Conservation (phyloP, 2,113 vertebrate species). For the Brachyhypopomus gauderio region DNA sequence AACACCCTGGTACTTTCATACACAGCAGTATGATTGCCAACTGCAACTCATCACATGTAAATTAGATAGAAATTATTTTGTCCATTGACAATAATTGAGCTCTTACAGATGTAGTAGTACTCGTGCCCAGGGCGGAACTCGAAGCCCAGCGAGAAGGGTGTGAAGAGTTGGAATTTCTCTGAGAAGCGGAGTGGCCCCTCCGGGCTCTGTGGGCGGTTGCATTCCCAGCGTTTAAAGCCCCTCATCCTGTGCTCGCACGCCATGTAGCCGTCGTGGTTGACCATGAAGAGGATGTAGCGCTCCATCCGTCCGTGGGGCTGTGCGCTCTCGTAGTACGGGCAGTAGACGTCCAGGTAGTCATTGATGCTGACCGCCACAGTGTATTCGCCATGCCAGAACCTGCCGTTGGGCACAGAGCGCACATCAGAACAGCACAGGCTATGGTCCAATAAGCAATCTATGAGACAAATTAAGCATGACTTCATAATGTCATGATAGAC, state of each 20-base stretch:
- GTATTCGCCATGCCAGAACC: conserved; percentile 92
- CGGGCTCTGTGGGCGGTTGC: conserved; percentile 88
- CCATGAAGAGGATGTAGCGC: conserved; percentile 94
- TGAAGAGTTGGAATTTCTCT: conserved; percentile 98
- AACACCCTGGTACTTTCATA: background rate
- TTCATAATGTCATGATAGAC: background rate
- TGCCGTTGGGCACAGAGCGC: conserved; percentile 56
- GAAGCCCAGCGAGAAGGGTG: conserved; percentile 95
- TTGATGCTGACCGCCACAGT: conserved; percentile 95
- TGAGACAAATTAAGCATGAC: background rate
- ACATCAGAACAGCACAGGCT: too few species aligned
- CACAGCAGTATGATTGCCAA: background rate
- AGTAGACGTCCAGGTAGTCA: conserved; percentile 97
- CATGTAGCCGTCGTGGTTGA: conserved; percentile 88
- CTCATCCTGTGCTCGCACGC: conserved; percentile 92
- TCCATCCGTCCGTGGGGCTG: conserved; percentile 88
- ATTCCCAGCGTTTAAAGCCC: conserved; percentile 97
- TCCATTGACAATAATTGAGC: background rate
- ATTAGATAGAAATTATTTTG: too few species aligned
- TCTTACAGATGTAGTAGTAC: conserved; percentile 95
- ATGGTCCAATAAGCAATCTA: too few species aligned
- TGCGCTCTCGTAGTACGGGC: conserved; percentile 88
- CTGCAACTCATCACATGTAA: too few species aligned
- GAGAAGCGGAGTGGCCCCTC: conserved; percentile 94
- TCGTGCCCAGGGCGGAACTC: conserved; percentile 95